phyloP scores from a whole-genome alignment of 2,888 invertebrate genomes.

The Carabus problematicus region DNA sequence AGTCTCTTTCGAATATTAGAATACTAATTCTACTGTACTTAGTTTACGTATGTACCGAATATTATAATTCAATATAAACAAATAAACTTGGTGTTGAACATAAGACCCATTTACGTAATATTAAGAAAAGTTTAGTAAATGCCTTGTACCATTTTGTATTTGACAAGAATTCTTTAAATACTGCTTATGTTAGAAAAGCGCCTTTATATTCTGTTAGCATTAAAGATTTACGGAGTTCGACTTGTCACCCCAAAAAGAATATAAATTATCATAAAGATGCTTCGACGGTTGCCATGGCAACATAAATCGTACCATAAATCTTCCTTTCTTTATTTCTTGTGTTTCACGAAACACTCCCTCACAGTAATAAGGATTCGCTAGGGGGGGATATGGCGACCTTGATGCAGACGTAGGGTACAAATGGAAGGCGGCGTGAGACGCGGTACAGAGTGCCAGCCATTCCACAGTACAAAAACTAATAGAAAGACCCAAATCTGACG shows the following conservation, averaged over 20 bases:
- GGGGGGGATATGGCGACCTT: background rate
- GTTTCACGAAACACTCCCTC: constrained; percentile 32
- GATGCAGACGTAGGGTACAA: background rate
- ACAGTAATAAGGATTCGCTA: constrained; percentile 7
- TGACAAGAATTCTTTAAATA: too few relatives aligned
- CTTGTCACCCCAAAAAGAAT: constrained; percentile 32
- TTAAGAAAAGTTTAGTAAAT: too few relatives aligned
- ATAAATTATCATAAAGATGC: constrained; percentile 42
- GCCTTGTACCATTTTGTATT: too few relatives aligned
- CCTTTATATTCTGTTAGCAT: constrained; percentile 8
- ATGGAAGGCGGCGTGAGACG: background rate
- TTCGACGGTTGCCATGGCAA: constrained; percentile 34
- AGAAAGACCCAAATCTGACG: constrained; percentile 30
- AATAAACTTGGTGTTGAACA: too few relatives aligned
- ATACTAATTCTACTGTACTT: too few relatives aligned
- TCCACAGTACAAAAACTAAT: constrained; percentile 34
- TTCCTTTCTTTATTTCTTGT: constrained; percentile 41
- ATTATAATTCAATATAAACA: too few relatives aligned
- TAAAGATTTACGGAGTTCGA: constrained; percentile 6
- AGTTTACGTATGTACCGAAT: too few relatives aligned
- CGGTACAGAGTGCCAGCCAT: constrained; percentile 13
- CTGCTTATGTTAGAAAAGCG: too few relatives aligned
- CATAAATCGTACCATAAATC: constrained; percentile 39
- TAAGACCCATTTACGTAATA: too few relatives aligned
- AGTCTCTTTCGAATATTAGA: too few relatives aligned